Evolutionary conservation across 2,113 vertebrate genomes (phyloP), one percentile per base, ranked within the genome.

Genomic region (Hippocampus guttulatus): DNA sequence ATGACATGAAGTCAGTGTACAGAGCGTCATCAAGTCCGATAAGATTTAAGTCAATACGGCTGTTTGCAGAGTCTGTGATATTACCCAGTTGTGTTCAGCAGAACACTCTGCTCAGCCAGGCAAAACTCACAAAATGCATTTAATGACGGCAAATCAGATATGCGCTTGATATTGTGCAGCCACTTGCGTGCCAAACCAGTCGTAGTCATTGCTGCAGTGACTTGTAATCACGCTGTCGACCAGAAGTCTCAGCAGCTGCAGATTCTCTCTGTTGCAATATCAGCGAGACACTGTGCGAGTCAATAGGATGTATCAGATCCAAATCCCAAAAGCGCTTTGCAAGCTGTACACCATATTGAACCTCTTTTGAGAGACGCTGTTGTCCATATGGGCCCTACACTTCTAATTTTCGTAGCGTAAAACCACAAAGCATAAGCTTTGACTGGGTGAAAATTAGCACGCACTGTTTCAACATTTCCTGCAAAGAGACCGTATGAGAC

Each of bases 331-430:
- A 64, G 61, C 43, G 57, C 40, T 51, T 47, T 2, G 15, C 63
- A 70, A 51, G 67, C 60, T 71, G 27, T 18, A 47, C 67, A 70
- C 18, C 43, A 60, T 49, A 66, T n/a, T 12, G 60, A 62, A 62
- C 30, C 60, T 62, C 21, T 12, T 33, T 14, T 64, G 71, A 14
- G 76, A 73, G 63, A 63, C 1, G 25, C 65, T 70, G 51, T 25
- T 38, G 58, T 27, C 64, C 74, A 64, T 82, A 60, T 75, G 71
- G 43, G 74, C 62, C 21, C 76, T 38, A 16, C 58, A 62, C 51
- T n/a, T 51, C 27, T 52, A n/a, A 14, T 66, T 54, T 43, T 71
- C 25, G 43, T 45, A 14, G 45, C 10, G 11, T 14, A 23, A 61
- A 18, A 16, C 58, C 2, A 61, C 12, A 43, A n/a, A 45, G 21